Percentiles rank a stretch among this genome's conserved stretches.
These are phyloP conservation scores for Oncopodura yosiiana DNA, from an alignment of 1,140 invertebrate species.

Conservation along the genomic window DNA sequence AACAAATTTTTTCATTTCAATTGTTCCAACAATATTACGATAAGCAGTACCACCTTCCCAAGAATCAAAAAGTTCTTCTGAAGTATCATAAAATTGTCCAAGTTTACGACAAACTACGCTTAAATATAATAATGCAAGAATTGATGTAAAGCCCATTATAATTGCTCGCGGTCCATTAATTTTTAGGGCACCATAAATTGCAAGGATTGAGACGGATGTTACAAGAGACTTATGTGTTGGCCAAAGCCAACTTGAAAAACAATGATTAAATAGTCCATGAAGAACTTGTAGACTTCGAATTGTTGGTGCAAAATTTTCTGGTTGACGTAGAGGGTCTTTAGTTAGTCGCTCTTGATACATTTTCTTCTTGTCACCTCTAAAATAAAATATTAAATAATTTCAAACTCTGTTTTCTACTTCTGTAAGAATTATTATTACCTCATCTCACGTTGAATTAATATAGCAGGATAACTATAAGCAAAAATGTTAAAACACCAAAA, in stretches of 20 bases:
- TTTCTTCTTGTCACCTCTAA: not conserved
- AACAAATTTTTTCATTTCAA: not conserved
- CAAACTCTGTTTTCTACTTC: not conserved
- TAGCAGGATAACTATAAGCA: not conserved
- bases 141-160: constrained; percentile 1
- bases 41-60: not conserved
- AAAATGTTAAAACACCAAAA: constrained; percentile 1
- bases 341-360: no score
- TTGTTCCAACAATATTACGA: no score
- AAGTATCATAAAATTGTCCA: constrained; percentile 3
- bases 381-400: not conserved
- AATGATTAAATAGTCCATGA: not conserved
- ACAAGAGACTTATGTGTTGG: not conserved
- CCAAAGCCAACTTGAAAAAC: not conserved
- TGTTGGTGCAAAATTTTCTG: not conserved
- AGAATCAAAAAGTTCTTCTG: not conserved
- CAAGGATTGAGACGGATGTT: not conserved
- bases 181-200: not conserved
- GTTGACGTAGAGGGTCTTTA: not conserved
- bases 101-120: not conserved
- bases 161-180: constrained; percentile 1
- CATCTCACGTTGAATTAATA: not conserved
- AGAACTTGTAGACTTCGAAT: not conserved
- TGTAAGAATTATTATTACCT: not conserved
- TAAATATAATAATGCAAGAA: constrained; percentile 1